These are phyloP conservation scores for Drosophila prostipennis DNA, from an alignment of 2,888 invertebrate genomes.

Conservation along the genomic window DNA sequence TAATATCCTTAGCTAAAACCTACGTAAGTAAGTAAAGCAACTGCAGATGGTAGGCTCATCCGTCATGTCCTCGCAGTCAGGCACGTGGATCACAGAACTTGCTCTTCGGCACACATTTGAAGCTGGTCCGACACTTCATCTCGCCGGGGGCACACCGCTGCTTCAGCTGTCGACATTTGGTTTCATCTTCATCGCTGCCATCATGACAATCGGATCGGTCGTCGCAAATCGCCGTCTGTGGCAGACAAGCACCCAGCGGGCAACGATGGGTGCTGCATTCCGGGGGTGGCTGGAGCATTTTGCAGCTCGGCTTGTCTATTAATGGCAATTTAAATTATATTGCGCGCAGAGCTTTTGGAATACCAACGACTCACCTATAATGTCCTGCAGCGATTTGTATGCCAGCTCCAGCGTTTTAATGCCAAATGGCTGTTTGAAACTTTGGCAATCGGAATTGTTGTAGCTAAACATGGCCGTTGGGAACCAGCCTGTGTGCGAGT, in stretches of 20 bases:
- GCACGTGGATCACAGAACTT: conserved; percentile 88
- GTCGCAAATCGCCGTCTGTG: conserved; percentile 87
- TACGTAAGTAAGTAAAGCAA: conserved; percentile 88
- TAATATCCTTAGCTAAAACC: conserved; percentile 26
- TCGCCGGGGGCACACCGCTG: conserved; percentile 86
- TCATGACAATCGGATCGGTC: conserved; percentile 89
- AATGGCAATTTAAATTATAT: conserved; percentile 6
- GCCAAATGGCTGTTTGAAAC: conserved; percentile 72
- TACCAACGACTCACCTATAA: conserved; percentile 70
- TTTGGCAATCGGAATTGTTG: conserved; percentile 84
- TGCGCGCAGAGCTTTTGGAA: background rate
- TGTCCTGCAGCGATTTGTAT: conserved; percentile 72
- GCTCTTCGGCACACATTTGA: conserved; percentile 88
- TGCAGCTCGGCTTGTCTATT: conserved; percentile 78
- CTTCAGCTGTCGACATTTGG: conserved; percentile 71
- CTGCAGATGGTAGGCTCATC: conserved; percentile 89
- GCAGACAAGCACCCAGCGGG: conserved; percentile 88
- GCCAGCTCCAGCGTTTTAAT: conserved; percentile 71
- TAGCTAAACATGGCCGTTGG: conserved; percentile 89
- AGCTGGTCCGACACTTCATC: conserved; percentile 87
- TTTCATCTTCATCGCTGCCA: conserved; percentile 87
- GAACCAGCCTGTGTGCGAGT: conserved; percentile 88
- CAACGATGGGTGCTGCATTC: conserved; percentile 88
- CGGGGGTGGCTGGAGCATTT: conserved; percentile 55
- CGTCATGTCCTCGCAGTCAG: conserved; percentile 89